These are phyloP conservation scores for Tachysurus vachellii DNA, from an alignment of 2,113 vertebrate species.

Conservation along the genomic window DNA sequence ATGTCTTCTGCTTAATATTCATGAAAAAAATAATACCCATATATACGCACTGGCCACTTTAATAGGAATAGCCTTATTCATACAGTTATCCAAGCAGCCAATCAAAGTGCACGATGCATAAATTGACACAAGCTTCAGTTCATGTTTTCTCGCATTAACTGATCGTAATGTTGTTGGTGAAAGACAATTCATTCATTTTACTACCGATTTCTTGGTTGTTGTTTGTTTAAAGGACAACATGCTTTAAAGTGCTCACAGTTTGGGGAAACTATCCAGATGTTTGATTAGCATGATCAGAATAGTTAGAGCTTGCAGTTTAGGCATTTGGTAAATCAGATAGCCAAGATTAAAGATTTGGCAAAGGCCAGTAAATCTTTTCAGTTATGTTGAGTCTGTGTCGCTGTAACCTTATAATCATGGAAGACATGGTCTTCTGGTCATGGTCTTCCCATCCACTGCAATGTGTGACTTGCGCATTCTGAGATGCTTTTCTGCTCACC, in stretches of 20 bases:
- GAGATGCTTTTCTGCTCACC: conserved; percentile 2
- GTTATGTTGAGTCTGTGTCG: background rate
- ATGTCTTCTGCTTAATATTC: background rate
- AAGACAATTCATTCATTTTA: background rate
- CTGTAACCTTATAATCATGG: background rate
- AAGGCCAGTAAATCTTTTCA: background rate
- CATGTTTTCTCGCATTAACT: background rate
- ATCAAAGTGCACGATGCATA: background rate
- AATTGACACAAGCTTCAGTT: background rate
- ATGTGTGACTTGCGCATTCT: background rate
- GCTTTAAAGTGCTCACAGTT: background rate
- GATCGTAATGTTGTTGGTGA: background rate
- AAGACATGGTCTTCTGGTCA: background rate
- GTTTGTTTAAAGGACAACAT: background rate
- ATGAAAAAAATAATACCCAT: background rate
- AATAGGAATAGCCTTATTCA: background rate
- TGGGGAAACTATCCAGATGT: background rate
- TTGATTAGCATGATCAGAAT: background rate
- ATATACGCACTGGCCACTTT: background rate
- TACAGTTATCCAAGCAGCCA: background rate
- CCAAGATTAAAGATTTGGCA: background rate
- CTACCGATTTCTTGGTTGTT: background rate
- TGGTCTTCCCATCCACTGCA: background rate
- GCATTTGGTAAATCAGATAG: background rate
- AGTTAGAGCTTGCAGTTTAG: background rate